Evolutionary conservation across 2,797 vertebrate genomes (phyloP).

Genomic region (Pantherophis vulpinus): DNA sequence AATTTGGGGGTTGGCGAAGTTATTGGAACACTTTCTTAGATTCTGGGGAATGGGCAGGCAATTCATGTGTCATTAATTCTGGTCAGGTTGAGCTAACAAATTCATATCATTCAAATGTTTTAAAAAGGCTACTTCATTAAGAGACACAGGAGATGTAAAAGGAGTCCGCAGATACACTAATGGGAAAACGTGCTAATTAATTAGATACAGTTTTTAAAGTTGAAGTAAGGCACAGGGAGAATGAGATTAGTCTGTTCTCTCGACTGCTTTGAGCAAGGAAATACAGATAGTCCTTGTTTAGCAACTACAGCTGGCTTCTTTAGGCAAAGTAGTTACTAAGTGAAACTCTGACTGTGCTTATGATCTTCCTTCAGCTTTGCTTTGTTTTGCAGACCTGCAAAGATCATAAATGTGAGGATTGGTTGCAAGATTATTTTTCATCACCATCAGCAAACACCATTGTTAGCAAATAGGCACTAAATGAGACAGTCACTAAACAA

Average conservation of each 20-base stretch:
- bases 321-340: background rate
- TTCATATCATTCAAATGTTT: slow-evolving; percentile 57
- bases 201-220: slow-evolving; percentile 21
- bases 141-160: slow-evolving; percentile 52
- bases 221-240: background rate
- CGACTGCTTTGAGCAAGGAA: background rate
- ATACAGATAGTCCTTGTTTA: background rate
- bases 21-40: slow-evolving; percentile 16
- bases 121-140: slow-evolving; percentile 44
- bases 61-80: slow-evolving; percentile 54
- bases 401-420: background rate
- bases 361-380: background rate
- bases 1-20: background rate
- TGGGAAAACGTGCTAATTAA: slow-evolving; percentile 40
- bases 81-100: slow-evolving; percentile 49
- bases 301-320: background rate
- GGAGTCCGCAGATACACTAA: slow-evolving; percentile 19
- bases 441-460: background rate
- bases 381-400: background rate
- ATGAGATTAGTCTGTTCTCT: slow-evolving; percentile 14
- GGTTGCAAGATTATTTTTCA: background rate
- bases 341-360: background rate
- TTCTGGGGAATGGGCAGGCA: slow-evolving; percentile 29
- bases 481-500: background rate
- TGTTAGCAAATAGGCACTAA: background rate